These are phyloP conservation scores for Lomographa bimaculata DNA, from an alignment of 2,888 invertebrate species.

Conservation along the genomic window DNA sequence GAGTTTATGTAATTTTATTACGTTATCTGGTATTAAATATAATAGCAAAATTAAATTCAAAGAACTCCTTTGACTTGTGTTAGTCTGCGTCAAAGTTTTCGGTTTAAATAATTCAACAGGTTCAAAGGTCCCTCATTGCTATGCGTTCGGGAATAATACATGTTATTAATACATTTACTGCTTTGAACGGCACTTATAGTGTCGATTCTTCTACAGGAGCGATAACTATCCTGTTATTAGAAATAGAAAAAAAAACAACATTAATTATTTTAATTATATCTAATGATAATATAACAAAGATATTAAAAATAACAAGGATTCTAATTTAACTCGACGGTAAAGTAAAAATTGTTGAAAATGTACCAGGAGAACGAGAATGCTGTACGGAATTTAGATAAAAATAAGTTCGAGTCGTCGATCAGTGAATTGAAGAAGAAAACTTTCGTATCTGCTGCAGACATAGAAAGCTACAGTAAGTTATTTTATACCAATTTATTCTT, in stretches of 20 bases:
- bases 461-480: slow-evolving; percentile 65
- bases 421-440: slow-evolving; percentile 72
- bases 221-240: not conserved
- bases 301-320: no score
- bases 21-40: no score
- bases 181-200: slow-evolving; percentile 1
- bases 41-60: no score
- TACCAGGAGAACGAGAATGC: slow-evolving; percentile 54
- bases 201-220: not conserved
- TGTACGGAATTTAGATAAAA: slow-evolving; percentile 52
- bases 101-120: slow-evolving; percentile 66
- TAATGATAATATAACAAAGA: no score
- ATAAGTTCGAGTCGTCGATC: slow-evolving; percentile 70
- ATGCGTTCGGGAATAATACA: slow-evolving; percentile 47
- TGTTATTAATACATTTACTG: slow-evolving; percentile 27
- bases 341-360: slow-evolving; percentile 56
- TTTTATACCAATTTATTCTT: not conserved
- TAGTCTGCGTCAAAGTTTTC: slow-evolving; percentile 50
- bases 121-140: slow-evolving; percentile 65
- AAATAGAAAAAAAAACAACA: no score
- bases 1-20: no score
- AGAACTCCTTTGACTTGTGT: no score
- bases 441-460: slow-evolving; percentile 63
- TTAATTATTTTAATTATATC: no score
- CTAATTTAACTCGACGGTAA: no score